phyloP scores from a whole-genome alignment of 2,888 invertebrate species.

The Hypsopygia costalis region DNA sequence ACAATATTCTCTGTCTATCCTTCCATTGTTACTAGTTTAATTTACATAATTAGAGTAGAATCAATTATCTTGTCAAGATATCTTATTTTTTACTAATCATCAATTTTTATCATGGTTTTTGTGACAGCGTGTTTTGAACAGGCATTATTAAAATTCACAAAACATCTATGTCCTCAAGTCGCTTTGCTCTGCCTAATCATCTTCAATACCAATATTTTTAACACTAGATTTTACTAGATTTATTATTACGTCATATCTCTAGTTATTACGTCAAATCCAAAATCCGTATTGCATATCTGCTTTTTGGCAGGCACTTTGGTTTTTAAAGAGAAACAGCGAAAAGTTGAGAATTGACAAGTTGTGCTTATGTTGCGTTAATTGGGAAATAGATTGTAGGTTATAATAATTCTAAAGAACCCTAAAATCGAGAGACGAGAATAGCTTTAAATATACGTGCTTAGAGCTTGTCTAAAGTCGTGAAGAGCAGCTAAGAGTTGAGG shows the following conservation, averaged over 20 bases:
- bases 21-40: too few relatives aligned
- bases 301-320: constrained; percentile 64
- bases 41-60: too few relatives aligned
- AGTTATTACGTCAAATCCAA: constrained; percentile 17
- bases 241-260: too few relatives aligned
- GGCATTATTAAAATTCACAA: too few relatives aligned
- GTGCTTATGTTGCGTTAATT: constrained; percentile 1
- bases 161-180: too few relatives aligned
- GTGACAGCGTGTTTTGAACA: too few relatives aligned
- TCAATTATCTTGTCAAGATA: too few relatives aligned
- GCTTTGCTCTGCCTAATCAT: not conserved
- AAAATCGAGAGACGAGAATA: not conserved
- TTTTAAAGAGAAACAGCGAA: constrained; percentile 28
- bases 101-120: too few relatives aligned
- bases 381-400: not conserved
- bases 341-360: constrained; percentile 26
- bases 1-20: too few relatives aligned
- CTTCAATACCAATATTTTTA: not conserved
- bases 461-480: constrained; percentile 86
- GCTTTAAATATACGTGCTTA: constrained; percentile 83
- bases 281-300: constrained; percentile 19
- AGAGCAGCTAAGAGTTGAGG: constrained; percentile 86
- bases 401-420: not conserved
- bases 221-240: constrained; percentile 7
- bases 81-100: too few relatives aligned